A percentile compares a stretch with the other conserved stretches of the same genome.
These are phyloP conservation scores for Gracilinanus agilis DNA, from an alignment of 2,113 vertebrate genomes.

Conservation along the genomic window DNA sequence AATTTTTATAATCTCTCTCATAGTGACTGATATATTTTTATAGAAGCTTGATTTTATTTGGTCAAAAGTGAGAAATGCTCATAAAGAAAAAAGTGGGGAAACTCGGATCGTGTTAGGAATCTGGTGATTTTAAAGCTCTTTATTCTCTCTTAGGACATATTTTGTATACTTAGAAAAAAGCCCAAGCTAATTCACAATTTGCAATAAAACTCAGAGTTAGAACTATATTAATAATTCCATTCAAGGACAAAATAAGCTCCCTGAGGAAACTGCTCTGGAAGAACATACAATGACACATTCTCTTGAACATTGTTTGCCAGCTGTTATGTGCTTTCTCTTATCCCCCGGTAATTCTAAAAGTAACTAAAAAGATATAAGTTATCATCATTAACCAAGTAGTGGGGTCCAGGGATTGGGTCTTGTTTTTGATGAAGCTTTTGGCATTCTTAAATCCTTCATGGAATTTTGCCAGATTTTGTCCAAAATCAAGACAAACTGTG, in stretches of 20 bases:
- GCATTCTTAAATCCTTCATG: not conserved
- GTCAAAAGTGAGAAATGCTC: constrained; percentile 4
- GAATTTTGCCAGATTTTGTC: constrained; percentile 29
- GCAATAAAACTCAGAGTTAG: constrained; percentile 10
- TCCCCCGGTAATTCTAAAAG: constrained; percentile 46
- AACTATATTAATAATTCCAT: not conserved
- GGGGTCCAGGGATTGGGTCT: rapidly evolving
- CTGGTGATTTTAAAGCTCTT: not conserved
- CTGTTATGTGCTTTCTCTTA: not conserved
- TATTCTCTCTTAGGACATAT: not conserved
- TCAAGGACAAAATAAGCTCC: constrained; percentile 13
- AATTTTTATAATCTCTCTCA: not conserved
- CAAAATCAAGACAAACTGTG: constrained; percentile 37
- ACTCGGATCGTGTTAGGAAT: not conserved
- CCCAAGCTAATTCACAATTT: not conserved
- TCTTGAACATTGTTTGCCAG: constrained; percentile 6
- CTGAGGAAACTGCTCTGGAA: not conserved
- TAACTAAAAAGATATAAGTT: constrained; percentile 2
- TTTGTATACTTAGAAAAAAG: not conserved
- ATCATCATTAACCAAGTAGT: rapidly evolving
- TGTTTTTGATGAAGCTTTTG: constrained; percentile 1
- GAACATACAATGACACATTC: not conserved
- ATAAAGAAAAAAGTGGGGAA: constrained; percentile 6
- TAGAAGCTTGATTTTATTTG: constrained; percentile 14
- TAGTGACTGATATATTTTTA: not conserved